A percentile compares a stretch with the other conserved stretches of the same genome.
Evolutionary conservation across 2,888 invertebrate species (phyloP).

Genomic region (Zaprionus lineosus): DNA sequence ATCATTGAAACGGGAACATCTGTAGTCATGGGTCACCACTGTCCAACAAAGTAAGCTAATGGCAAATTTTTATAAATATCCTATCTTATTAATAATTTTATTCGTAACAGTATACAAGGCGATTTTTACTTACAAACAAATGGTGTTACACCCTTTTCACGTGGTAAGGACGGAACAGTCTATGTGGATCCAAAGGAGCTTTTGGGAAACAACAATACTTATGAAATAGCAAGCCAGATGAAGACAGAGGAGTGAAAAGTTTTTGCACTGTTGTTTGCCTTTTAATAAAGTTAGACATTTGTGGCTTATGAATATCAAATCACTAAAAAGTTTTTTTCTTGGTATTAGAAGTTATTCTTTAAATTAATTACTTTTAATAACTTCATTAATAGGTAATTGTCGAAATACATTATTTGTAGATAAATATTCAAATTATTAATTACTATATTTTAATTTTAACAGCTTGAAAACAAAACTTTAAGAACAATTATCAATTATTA

Average conservation of each 20-base stretch:
- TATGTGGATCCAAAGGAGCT: slow-evolving; percentile 76
- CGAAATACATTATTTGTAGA: no score
- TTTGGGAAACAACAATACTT: slow-evolving; percentile 56
- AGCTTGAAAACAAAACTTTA: no score
- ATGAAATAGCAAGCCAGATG: slow-evolving; percentile 25
- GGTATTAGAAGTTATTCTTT: no score
- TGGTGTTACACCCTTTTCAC: slow-evolving; percentile 78
- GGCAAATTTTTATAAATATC: background rate
- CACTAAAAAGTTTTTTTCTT: no score
- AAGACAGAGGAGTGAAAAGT: slow-evolving; percentile 27
- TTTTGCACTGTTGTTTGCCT: no score
- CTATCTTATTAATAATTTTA: background rate
- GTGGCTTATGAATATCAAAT: no score
- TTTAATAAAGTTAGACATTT: no score
- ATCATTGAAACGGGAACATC: slow-evolving; percentile 40
- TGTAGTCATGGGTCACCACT: slow-evolving; percentile 81
- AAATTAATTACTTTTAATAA: no score
- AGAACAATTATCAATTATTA: no score
- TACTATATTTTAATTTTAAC: no score
- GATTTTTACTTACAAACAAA: slow-evolving; percentile 82
- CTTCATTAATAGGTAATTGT: no score
- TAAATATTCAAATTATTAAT: no score
- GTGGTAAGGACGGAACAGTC: slow-evolving; percentile 72
- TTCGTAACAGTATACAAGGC: slow-evolving; percentile 70
- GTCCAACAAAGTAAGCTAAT: slow-evolving; percentile 72